phyloP scores from a whole-genome alignment of 1,140 invertebrate genomes.

The Atta colombica region DNA sequence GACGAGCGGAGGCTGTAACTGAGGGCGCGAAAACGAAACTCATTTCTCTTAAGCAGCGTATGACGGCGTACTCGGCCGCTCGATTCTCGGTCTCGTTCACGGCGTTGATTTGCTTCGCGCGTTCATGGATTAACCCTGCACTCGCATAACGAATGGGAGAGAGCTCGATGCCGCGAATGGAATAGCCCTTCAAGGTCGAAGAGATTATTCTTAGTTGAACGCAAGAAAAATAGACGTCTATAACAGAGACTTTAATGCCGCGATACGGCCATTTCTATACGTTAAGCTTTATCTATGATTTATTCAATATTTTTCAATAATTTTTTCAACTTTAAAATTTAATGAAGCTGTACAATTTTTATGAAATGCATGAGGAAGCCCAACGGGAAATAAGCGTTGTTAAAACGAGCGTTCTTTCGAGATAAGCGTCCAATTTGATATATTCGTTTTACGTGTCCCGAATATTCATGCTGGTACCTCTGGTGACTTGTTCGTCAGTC shows the following conservation, averaged over 20 bases:
- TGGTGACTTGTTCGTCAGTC: conserved; percentile 45
- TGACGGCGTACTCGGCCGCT: conserved; percentile 41
- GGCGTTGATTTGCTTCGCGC: conserved; percentile 65
- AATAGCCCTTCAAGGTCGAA: conserved; percentile 57
- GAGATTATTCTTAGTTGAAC: conserved; percentile 61
- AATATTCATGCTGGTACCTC: conserved; percentile 73
- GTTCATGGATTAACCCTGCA: conserved; percentile 43
- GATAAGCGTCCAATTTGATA: conserved; percentile 59
- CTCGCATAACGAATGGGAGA: conserved; percentile 46
- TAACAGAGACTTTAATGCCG: conserved; percentile 31
- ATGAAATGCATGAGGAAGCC: neutral
- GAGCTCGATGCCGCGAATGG: conserved; percentile 20
- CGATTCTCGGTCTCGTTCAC: conserved; percentile 56
- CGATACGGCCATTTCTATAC: neutral
- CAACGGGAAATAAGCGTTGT: neutral
- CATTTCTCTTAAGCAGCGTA: conserved; percentile 56
- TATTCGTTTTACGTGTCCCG: conserved; percentile 44
- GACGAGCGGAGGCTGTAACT: conserved; percentile 12
- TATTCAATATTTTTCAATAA: conserved; percentile 1
- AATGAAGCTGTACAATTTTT: neutral
- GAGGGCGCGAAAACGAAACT: conserved; percentile 62
- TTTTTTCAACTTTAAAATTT: neutral
- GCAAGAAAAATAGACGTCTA: conserved; percentile 46
- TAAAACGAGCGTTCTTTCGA: conserved; percentile 24
- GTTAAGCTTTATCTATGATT: neutral